A percentile compares a stretch with the other conserved stretches of the same genome.
Evolutionary conservation across 1,140 invertebrate species (phyloP).

Genomic region (Drosophila repletoides): DNA sequence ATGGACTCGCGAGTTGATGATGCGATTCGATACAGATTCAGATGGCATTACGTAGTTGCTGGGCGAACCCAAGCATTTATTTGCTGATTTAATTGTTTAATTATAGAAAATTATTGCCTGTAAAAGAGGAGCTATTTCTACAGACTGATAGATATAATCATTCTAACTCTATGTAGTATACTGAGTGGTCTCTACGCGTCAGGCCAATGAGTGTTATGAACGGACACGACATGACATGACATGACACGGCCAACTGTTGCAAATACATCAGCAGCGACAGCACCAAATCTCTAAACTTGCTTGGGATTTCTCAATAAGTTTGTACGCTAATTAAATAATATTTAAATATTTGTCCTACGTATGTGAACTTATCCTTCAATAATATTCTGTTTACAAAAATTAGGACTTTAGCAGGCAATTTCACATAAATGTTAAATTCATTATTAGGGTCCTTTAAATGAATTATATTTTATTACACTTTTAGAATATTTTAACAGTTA

Average conservation of each 20-base stretch:
- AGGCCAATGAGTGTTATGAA: slow-evolving; percentile 37
- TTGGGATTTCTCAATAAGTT: too few species aligned
- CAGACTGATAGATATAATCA: not conserved
- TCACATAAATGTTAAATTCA: too few species aligned
- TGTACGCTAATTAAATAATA: too few species aligned
- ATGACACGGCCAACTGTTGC: slow-evolving; percentile 24
- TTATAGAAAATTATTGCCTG: slow-evolving; percentile 54
- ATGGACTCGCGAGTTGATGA: slow-evolving; percentile 35
- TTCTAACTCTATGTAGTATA: slow-evolving; percentile 24
- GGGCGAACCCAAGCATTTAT: not conserved
- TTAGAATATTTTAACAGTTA: not conserved
- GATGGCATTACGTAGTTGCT: slow-evolving; percentile 19
- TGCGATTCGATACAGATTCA: slow-evolving; percentile 16
- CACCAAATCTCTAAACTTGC: not conserved
- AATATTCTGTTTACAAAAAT: too few species aligned
- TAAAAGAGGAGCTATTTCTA: slow-evolving; percentile 6
- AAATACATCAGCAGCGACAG: slow-evolving; percentile 6
- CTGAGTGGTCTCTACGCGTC: not conserved
- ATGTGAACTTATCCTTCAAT: too few species aligned
- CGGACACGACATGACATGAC: slow-evolving; percentile 35
- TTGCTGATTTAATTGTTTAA: slow-evolving; percentile 57
- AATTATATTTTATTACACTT: too few species aligned
- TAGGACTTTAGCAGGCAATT: too few species aligned
- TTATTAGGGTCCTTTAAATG: too few species aligned
- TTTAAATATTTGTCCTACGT: too few species aligned